Conservation (phyloP, 2,888 invertebrate species). For the Agrenia bidenticulata region DNA sequence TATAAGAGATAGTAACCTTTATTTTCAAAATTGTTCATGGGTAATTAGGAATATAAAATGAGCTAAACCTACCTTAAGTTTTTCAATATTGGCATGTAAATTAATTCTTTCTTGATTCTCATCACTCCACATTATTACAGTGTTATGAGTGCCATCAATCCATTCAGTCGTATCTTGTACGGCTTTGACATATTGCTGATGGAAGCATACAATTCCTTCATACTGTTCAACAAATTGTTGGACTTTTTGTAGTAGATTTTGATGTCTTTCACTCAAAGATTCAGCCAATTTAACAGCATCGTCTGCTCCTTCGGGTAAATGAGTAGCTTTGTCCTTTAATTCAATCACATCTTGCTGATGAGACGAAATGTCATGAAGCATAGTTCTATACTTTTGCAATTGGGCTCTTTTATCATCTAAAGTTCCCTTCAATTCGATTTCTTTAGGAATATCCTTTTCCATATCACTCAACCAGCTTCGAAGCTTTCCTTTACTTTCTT, state of each 20-base stretch:
- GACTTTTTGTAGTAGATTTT: slow-evolving; percentile 68
- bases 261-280: slow-evolving; percentile 71
- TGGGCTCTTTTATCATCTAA: slow-evolving; percentile 89
- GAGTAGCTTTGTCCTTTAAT: slow-evolving; percentile 75
- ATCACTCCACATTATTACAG: slow-evolving; percentile 79
- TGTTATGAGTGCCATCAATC: slow-evolving; percentile 79
- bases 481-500: slow-evolving; percentile 77
- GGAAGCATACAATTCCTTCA: slow-evolving; percentile 83
- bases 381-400: slow-evolving; percentile 75
- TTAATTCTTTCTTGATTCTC: slow-evolving; percentile 79
- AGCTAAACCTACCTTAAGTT: slow-evolving; percentile 63
- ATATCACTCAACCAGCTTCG: slow-evolving; percentile 75
- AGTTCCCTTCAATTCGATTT: slow-evolving; percentile 78
- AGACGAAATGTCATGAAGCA: slow-evolving; percentile 77
- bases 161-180: slow-evolving; percentile 84
- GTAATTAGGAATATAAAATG: too few relatives aligned
- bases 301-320: slow-evolving; percentile 75
- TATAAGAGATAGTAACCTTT: slow-evolving; percentile 1
- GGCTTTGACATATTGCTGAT: slow-evolving; percentile 83
- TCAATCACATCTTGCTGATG: slow-evolving; percentile 84
- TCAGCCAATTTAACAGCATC: slow-evolving; percentile 71
- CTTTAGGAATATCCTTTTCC: slow-evolving; percentile 72
- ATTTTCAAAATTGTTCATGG: neutral
- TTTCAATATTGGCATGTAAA: slow-evolving; percentile 81
- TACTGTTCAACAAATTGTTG: slow-evolving; percentile 78